Percentiles rank a stretch among this genome's conserved stretches.
Conservation (phyloP, 2,113 vertebrate genomes). For the Oncorhynchus mykiss region DNA sequence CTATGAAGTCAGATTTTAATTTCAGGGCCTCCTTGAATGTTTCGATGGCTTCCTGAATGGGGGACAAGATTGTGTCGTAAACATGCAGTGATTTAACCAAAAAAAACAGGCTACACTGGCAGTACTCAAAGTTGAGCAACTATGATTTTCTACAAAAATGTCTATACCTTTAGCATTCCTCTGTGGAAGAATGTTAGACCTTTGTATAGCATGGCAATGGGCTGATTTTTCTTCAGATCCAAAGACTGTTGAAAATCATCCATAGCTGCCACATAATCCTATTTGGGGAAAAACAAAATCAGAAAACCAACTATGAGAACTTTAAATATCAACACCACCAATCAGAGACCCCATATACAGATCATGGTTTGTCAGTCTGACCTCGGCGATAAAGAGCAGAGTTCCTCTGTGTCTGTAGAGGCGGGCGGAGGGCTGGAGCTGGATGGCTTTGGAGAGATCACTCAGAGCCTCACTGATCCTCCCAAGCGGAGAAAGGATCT, state of each 20-base stretch:
- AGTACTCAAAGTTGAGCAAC: background rate
- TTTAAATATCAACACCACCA: background rate
- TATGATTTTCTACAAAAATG: background rate
- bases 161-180: conserved; percentile 91
- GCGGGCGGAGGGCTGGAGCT: conserved; percentile 90
- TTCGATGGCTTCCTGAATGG: conserved; percentile 91
- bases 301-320: background rate
- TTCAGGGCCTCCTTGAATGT: conserved; percentile 95
- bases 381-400: conserved; percentile 97
- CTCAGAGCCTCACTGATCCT: conserved; percentile 90
- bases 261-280: conserved; percentile 91
- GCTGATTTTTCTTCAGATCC: conserved; percentile 94
- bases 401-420: conserved; percentile 94
- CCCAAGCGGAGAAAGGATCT: conserved; percentile 94
- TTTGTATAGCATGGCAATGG: conserved; percentile 95
- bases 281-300: conserved; percentile 42
- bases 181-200: conserved; percentile 97
- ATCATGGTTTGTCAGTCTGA: conserved; percentile 36
- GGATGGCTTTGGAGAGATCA: conserved; percentile 94
- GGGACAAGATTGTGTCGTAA: background rate
- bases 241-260: conserved; percentile 94
- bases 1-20: conserved; percentile 94
- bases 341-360: background rate
- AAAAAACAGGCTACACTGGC: background rate
- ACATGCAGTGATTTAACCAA: background rate